Evolutionary conservation across 2,797 vertebrate species (phyloP), one percentile per base, ranked within the genome.

Genomic region (Fistularia commersonii): DNA sequence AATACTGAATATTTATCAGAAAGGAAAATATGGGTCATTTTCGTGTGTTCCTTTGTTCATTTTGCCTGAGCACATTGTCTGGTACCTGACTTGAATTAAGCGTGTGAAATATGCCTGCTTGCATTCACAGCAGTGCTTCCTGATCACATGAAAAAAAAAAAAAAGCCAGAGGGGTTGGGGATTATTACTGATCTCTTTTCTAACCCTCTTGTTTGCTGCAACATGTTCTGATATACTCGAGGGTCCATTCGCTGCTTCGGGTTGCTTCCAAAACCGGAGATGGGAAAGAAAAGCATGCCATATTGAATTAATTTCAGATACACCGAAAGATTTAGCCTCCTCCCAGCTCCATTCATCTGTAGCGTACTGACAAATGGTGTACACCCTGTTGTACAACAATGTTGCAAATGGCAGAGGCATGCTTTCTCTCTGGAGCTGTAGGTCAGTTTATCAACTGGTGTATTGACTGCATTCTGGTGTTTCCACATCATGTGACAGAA

Each of bases 241-340:
- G 51, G 50, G 44, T 81, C 54, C 49, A 41, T 59, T 40, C 47
- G 8, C 51, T 45, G 53, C 50, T 64, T 35, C 40, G 43, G 37
- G 44, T 68, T 63, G 53, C 64, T 58, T 73, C 61, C 50, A 53
- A 52, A 63, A 49, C 38, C 32, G 41, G 47, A 43, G 39, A 50
- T 33, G 45, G 53, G 67, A 39, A 75, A 71, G 39, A 57, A 66
- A 56, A 56, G 64, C 61, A 54, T 66, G 66, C 72, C 77, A 80
- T 78, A 64, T 62, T 81, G 64, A 72, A 79, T 81, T 77, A 5
- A 52, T 77, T 80, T 78, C 37, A 63, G 56, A 56, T 59, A 66
- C 60, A 65, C 66, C 55, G 42, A 65, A 54, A 58, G 44, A 51
- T 79, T 82, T 77, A 64, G 58, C 64, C 69, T 61, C 74, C 70